Percentiles rank a stretch among this genome's conserved stretches.
Conservation (phyloP, 2,797 vertebrate genomes). For the Sebastes vulpes region DNA sequence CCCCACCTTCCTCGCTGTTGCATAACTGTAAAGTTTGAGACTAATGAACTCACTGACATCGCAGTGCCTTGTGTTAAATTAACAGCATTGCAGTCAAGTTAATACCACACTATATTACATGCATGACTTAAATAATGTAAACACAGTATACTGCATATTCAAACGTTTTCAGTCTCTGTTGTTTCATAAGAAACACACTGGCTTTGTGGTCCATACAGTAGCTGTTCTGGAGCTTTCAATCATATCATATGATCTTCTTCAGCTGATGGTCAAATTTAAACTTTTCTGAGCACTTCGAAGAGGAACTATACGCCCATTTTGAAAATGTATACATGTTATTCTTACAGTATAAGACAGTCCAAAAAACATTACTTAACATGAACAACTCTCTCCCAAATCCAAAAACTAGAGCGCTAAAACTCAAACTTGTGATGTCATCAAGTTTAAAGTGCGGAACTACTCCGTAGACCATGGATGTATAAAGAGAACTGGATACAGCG, state of each 20-base stretch:
- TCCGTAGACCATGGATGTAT: neutral
- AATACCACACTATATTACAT: neutral
- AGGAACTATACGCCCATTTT: neutral
- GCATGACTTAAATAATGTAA: neutral
- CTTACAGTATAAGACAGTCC: neutral
- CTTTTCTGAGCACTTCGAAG: neutral
- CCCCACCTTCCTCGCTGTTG: constrained; percentile 21
- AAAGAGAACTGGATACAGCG: neutral
- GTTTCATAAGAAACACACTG: neutral
- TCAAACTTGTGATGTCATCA: neutral
- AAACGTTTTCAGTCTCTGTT: neutral
- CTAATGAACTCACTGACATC: neutral
- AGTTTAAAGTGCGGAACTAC: neutral
- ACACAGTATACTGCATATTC: neutral
- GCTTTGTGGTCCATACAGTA: neutral
- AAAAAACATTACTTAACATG: neutral
- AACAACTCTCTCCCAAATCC: neutral
- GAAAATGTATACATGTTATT: neutral
- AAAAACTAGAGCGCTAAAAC: neutral
- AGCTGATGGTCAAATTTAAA: neutral
- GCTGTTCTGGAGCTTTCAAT: neutral
- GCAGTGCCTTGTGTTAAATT: neutral
- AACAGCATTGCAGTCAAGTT: neutral
- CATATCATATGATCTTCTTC: neutral
- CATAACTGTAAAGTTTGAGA: constrained; percentile 21